Conservation (phyloP, 2,797 vertebrate genomes). For the Falco novaeseelandiae region DNA sequence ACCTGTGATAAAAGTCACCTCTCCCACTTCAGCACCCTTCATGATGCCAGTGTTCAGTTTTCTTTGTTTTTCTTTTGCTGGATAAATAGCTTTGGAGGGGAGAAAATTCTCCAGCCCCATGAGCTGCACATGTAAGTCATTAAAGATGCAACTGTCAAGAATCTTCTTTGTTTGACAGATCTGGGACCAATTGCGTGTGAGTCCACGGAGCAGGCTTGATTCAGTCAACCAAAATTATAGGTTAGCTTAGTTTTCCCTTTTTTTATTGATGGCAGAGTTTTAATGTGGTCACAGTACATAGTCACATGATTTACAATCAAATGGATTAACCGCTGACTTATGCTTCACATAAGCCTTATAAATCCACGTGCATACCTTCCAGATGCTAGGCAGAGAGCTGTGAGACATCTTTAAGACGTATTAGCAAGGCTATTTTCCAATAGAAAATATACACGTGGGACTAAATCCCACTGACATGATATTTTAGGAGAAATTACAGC, state of each 20-base stretch:
- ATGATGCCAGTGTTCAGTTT: not conserved
- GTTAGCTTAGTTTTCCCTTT: constrained; percentile 37
- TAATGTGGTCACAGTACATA: constrained; percentile 60
- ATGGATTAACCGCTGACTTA: constrained; percentile 51
- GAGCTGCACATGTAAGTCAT: constrained; percentile 30
- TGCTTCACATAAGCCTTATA: constrained; percentile 46
- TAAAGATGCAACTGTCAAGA: constrained; percentile 43
- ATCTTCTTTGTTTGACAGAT: constrained; percentile 34
- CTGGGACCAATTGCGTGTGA: not conserved
- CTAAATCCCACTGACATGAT: constrained; percentile 4
- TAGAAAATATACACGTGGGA: constrained; percentile 5
- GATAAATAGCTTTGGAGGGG: not conserved
- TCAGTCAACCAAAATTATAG: constrained; percentile 53
- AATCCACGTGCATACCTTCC: constrained; percentile 58
- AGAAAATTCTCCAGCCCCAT: not conserved
- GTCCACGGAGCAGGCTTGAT: not conserved
- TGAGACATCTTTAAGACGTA: constrained; percentile 13
- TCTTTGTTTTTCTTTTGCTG: not conserved
- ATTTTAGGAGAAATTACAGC: not conserved
- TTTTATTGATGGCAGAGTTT: constrained; percentile 52
- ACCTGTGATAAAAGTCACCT: not conserved
- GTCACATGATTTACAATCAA: constrained; percentile 50
- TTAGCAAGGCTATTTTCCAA: not conserved
- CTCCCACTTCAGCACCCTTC: not conserved
- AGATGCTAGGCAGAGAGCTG: constrained; percentile 47